Conservation (phyloP, 2,888 invertebrate species). For the Drosophila helvetica region DNA sequence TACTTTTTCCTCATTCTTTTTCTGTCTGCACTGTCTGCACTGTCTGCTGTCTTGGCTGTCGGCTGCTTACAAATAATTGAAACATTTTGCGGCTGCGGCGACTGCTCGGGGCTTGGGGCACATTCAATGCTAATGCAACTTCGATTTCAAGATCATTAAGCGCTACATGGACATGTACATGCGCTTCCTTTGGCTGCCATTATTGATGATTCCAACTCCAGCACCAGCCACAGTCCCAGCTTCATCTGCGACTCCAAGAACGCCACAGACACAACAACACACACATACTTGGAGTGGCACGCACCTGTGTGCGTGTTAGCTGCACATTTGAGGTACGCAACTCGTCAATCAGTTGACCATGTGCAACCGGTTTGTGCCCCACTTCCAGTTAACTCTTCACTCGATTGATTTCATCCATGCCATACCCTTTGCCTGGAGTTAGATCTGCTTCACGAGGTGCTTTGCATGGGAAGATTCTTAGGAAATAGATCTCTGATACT, state of each 20-base stretch:
- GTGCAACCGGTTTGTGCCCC: slow-evolving; percentile 72
- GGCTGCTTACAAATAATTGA: slow-evolving; percentile 65
- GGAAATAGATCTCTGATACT: slow-evolving; percentile 13
- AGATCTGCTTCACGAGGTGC: slow-evolving; percentile 14
- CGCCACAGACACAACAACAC: slow-evolving; percentile 16
- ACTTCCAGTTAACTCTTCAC: slow-evolving; percentile 49
- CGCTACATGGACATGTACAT: slow-evolving; percentile 74
- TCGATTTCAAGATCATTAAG: slow-evolving; percentile 77
- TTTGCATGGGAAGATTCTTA: not conserved
- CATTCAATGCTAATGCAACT: slow-evolving; percentile 71
- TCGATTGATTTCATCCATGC: slow-evolving; percentile 30
- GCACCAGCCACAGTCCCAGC: not conserved
- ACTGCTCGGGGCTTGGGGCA: slow-evolving; percentile 28
- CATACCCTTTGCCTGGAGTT: slow-evolving; percentile 28
- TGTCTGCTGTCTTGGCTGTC: slow-evolving; percentile 19
- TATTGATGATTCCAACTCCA: slow-evolving; percentile 55
- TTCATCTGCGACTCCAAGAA: slow-evolving; percentile 2
- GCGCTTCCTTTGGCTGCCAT: slow-evolving; percentile 75
- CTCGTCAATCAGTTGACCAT: slow-evolving; percentile 75
- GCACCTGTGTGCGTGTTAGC: slow-evolving; percentile 50
- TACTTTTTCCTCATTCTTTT: slow-evolving; percentile 15
- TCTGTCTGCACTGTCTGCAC: not conserved
- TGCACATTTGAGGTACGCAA: slow-evolving; percentile 75
- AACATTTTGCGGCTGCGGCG: slow-evolving; percentile 58
- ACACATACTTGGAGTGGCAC: slow-evolving; percentile 31